Evolutionary conservation across 2,797 vertebrate species (phyloP), one percentile per base, ranked within the genome.

Genomic region (Gorsachius magnificus): DNA sequence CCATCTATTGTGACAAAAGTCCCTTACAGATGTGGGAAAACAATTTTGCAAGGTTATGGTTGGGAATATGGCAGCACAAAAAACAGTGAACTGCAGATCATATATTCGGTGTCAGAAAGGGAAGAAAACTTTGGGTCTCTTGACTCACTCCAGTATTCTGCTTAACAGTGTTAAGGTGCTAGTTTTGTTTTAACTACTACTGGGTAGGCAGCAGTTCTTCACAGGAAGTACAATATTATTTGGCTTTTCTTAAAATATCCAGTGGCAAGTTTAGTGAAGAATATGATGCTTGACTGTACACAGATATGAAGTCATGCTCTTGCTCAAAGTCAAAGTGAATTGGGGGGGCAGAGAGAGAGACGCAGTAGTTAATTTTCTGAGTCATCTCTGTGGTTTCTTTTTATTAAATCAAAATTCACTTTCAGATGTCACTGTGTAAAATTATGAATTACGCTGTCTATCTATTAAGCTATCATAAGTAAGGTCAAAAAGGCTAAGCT

Each of bases 221-320:
- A 70, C 54, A 94, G 84, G 94, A 96, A 91, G 56, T 38, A 71
- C 72, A 64, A 43, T 56, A 92, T 95, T 91, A 94, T 95, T 81
- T 85, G 82, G 33, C 50, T 75, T 78, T 83, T 93, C 87, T 95
- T 92, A 95, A 91, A 95, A 92, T 91, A 94, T 18, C 14, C 45
- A 60, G 2, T 60, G 24, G 18, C n/a, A 80, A 53, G 16, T 68
- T 64, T 68, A 72, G 48, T 68, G 72, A 87, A 96, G 53, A 60
- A 50, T 61, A 22, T 53, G 24, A 56, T 77, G 58, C 38, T 58
- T 77, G 78, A 28, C 46, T 66, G 28, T 69, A 28, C 26, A 18
- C 4, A 3, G 58, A 51, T 36, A 50, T 41, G 38, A 91, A 87
- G 56, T 50, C 25, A 61, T 18, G 41, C 7, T 83, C n/a, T 93